Percentiles rank a stretch among this genome's conserved stretches.
These are phyloP conservation scores for Brevimyrus niger DNA, from an alignment of 2,113 vertebrate species.

Conservation along the genomic window DNA sequence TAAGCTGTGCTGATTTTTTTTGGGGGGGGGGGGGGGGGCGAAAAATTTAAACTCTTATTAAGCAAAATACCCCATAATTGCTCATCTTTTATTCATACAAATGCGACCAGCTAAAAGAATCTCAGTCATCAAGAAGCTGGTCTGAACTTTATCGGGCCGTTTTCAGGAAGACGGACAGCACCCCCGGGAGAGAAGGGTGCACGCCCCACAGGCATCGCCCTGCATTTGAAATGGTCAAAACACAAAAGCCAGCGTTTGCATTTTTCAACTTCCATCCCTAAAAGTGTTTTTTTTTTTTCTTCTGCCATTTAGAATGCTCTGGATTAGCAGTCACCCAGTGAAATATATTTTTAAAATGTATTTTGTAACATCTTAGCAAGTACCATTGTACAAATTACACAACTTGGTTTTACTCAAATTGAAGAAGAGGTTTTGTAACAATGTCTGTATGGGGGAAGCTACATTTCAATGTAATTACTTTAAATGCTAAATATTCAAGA, in stretches of 20 bases:
- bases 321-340: neutral
- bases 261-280: neutral
- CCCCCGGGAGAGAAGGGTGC: neutral
- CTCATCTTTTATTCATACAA: conserved; percentile 65
- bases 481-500: neutral
- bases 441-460: neutral
- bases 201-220: neutral
- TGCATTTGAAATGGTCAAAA: neutral
- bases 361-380: neutral
- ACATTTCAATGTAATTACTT: neutral
- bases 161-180: neutral
- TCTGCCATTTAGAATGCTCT: neutral
- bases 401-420: neutral
- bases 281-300: neutral
- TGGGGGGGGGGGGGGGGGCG: conserved; percentile 6
- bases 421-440: neutral
- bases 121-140: conserved; percentile 43
- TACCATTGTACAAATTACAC: neutral
- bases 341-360: neutral
- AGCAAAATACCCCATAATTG: conserved; percentile 66
- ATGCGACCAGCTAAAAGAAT: conserved; percentile 55
- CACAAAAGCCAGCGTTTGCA: neutral
- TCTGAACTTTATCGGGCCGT: neutral
- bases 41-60: conserved; percentile 65
- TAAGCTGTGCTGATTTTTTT: conserved; percentile 49